Evolutionary conservation across 2,888 invertebrate species (phyloP).

Genomic region (Arrhopalites spinosus): DNA sequence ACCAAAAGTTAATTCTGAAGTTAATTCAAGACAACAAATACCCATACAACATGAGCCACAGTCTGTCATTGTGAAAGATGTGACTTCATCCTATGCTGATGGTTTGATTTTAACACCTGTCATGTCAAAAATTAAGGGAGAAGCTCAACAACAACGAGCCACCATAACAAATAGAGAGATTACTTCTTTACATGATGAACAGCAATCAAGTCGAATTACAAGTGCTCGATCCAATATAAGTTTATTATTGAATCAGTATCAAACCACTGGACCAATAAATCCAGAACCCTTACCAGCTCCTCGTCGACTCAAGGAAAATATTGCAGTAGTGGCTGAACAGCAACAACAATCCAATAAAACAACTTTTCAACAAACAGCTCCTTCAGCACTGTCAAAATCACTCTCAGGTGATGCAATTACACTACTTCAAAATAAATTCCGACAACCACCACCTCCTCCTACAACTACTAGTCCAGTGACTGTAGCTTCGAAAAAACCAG

Average conservation of each 20-base stretch:
- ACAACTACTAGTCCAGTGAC: not conserved
- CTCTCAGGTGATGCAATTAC: conserved; percentile 52
- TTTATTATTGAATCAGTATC: conserved; percentile 50
- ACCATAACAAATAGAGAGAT: conserved; percentile 62
- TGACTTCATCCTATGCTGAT: conserved; percentile 14
- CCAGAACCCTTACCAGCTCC: not conserved
- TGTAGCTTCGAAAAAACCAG: not conserved
- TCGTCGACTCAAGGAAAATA: not conserved
- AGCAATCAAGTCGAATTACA: conserved; percentile 41
- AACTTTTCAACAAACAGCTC: not conserved
- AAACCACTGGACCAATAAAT: conserved; percentile 14
- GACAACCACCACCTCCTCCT: not conserved
- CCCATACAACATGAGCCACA: not conserved
- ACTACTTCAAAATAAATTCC: conserved; percentile 20
- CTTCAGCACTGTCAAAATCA: conserved; percentile 53
- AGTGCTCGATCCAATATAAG: conserved; percentile 51
- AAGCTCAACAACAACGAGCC: conserved; percentile 74
- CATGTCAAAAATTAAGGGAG: conserved; percentile 74
- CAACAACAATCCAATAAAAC: not conserved
- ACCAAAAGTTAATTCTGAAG: not conserved
- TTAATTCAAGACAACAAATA: not conserved
- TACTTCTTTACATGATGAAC: conserved; percentile 38
- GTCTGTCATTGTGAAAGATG: conserved; percentile 16
- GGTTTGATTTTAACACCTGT: conserved; percentile 58
- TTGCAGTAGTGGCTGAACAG: not conserved